Evolutionary conservation across 2,888 invertebrate genomes (phyloP).

Genomic region (Atrina japonica): DNA sequence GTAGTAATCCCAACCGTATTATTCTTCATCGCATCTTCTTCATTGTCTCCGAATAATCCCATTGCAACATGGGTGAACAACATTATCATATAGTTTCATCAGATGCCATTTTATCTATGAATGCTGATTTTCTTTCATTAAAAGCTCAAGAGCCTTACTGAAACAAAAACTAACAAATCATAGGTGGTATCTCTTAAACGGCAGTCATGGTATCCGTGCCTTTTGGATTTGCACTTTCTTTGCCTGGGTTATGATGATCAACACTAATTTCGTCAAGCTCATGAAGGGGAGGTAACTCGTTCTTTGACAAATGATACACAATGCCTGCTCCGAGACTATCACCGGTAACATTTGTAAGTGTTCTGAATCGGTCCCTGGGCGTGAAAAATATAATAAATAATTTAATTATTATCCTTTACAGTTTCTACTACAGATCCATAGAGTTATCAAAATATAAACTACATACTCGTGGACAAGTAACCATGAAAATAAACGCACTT

Average conservation of each 20-base stretch:
- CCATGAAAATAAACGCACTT: too few relatives aligned
- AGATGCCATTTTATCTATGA: too few relatives aligned
- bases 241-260: slow-evolving; percentile 15
- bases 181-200: slow-evolving; percentile 46
- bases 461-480: not conserved
- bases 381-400: not conserved
- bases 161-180: too few relatives aligned
- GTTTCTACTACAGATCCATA: too few relatives aligned
- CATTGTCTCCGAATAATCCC: too few relatives aligned
- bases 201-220: slow-evolving; percentile 56
- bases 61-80: too few relatives aligned
- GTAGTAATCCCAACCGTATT: too few relatives aligned
- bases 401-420: not conserved
- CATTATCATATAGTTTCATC: too few relatives aligned
- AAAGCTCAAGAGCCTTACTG: too few relatives aligned
- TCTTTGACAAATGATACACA: slow-evolving; percentile 87
- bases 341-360: slow-evolving; percentile 93
- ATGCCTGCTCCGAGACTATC: slow-evolving; percentile 96
- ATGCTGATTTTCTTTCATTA: too few relatives aligned
- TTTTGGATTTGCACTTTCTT: slow-evolving; percentile 18
- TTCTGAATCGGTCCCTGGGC: slow-evolving; percentile 86
- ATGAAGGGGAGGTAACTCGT: slow-evolving; percentile 70
- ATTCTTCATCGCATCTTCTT: too few relatives aligned
- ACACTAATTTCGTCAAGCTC: slow-evolving; percentile 47
- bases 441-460: slow-evolving; percentile 1